Conservation (phyloP, 2,888 invertebrate species). For the Hypsopygia costalis region DNA sequence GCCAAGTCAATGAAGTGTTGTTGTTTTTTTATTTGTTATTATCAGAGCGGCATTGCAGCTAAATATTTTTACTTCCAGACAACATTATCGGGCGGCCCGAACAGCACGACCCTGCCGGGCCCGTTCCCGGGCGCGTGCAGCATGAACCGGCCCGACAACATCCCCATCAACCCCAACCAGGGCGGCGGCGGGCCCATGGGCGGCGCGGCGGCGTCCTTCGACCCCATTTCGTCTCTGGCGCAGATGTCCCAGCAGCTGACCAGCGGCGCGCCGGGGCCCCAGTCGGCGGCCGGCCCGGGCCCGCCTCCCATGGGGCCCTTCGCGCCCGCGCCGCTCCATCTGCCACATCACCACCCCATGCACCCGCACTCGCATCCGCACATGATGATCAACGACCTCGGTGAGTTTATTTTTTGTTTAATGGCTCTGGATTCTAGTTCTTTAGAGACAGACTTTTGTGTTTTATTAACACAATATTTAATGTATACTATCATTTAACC, state of each 20-base stretch:
- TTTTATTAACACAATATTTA: too few relatives aligned
- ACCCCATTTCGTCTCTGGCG: conserved; percentile 95
- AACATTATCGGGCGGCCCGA: conserved; percentile 70
- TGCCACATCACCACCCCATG: conserved; percentile 73
- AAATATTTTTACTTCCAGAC: conserved; percentile 39
- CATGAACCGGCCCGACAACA: conserved; percentile 71
- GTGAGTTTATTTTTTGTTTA: conserved; percentile 36
- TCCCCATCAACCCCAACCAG: conserved; percentile 73
- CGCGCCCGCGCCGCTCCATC: conserved; percentile 63
- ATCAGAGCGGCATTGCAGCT: too few relatives aligned
- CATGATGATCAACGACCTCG: conserved; percentile 78
- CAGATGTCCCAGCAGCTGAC: conserved; percentile 97
- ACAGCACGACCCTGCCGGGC: conserved; percentile 71
- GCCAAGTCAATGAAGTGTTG: too few relatives aligned
- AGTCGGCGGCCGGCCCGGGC: conserved; percentile 54
- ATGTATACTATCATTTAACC: too few relatives aligned
- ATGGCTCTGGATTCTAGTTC: too few relatives aligned
- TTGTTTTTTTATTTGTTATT: too few relatives aligned
- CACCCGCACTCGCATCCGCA: conserved; percentile 72
- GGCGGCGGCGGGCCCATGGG: conserved; percentile 81
- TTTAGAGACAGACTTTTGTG: too few relatives aligned
- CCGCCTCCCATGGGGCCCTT: conserved; percentile 66
- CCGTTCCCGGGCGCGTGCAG: conserved; percentile 77
- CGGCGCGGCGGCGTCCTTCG: conserved; percentile 84
- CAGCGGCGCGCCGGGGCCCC: conserved; percentile 81